These are phyloP conservation scores for Meloidogyne hapla DNA, from an alignment of 1,140 invertebrate species.

Conservation along the genomic window DNA sequence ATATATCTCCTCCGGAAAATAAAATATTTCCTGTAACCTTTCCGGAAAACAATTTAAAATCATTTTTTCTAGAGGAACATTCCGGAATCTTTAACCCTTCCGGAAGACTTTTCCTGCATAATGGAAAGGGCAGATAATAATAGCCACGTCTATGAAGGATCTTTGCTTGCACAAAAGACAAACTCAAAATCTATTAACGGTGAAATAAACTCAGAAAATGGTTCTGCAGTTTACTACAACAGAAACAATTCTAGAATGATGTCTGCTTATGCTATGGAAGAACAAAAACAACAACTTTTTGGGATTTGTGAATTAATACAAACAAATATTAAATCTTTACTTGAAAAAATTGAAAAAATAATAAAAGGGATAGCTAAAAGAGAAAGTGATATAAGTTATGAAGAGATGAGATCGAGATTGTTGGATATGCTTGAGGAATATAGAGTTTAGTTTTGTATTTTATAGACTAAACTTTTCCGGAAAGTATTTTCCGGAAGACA, in stretches of 20 bases:
- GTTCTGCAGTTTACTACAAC: neutral
- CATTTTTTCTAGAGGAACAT: neutral
- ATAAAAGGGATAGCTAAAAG: neutral
- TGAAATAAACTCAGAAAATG: neutral
- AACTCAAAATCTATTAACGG: neutral
- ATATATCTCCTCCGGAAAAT: too few relatives aligned
- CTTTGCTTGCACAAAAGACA: neutral
- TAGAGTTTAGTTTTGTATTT: neutral
- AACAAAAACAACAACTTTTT: constrained; percentile 17
- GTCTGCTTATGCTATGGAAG: constrained; percentile 15
- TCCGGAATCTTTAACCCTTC: neutral
- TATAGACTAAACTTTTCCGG: too few relatives aligned
- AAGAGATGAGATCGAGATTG: constrained; percentile 1
- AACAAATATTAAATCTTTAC: neutral
- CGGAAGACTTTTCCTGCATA: neutral
- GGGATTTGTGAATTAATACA: constrained; percentile 13
- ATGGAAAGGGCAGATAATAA: neutral
- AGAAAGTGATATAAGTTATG: neutral
- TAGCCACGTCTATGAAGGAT: neutral
- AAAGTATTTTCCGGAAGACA: too few relatives aligned
- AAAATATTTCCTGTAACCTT: too few relatives aligned
- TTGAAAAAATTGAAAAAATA: constrained; percentile 5
- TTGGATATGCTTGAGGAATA: constrained; percentile 1
- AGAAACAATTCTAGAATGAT: constrained; percentile 6
- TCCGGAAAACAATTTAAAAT: neutral